A percentile compares a stretch with the other conserved stretches of the same genome.
Conservation (phyloP, 1,140 invertebrate genomes). For the Zelostemma sp. region DNA sequence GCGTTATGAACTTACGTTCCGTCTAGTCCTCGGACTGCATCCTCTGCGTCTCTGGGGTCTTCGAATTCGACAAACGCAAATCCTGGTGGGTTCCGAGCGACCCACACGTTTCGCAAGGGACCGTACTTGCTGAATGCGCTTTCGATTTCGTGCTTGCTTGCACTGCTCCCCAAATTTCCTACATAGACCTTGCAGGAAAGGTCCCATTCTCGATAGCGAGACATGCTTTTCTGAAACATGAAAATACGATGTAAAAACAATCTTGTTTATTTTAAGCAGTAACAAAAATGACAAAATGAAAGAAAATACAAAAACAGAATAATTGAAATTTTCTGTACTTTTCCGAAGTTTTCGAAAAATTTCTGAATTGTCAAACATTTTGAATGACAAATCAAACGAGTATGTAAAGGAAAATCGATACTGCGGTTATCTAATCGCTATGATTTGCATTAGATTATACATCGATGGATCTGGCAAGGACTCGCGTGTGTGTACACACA, state of each 20-base stretch:
- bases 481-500: no score
- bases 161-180: slow-evolving; percentile 94
- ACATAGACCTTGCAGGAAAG: slow-evolving; percentile 98
- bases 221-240: slow-evolving; percentile 58
- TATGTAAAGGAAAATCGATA: not conserved
- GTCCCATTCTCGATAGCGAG: slow-evolving; percentile 91
- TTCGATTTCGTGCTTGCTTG: slow-evolving; percentile 92
- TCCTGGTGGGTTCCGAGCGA: slow-evolving; percentile 94
- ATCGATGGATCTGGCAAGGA: no score
- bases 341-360: not conserved
- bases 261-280: not conserved
- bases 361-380: not conserved
- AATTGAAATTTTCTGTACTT: not conserved
- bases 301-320: not conserved
- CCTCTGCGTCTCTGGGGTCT: slow-evolving; percentile 96
- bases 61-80: slow-evolving; percentile 99
- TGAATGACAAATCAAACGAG: not conserved
- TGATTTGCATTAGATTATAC: not conserved
- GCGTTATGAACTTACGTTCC: slow-evolving; percentile 95
- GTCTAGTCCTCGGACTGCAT: slow-evolving; percentile 94
- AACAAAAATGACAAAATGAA: not conserved
- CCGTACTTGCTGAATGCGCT: slow-evolving; percentile 95
- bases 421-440: not conserved
- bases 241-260: not conserved
- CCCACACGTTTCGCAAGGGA: slow-evolving; percentile 96